These are phyloP conservation scores for Acanthosepion pharaonis DNA, from an alignment of 2,888 invertebrate species.

Conservation along the genomic window DNA sequence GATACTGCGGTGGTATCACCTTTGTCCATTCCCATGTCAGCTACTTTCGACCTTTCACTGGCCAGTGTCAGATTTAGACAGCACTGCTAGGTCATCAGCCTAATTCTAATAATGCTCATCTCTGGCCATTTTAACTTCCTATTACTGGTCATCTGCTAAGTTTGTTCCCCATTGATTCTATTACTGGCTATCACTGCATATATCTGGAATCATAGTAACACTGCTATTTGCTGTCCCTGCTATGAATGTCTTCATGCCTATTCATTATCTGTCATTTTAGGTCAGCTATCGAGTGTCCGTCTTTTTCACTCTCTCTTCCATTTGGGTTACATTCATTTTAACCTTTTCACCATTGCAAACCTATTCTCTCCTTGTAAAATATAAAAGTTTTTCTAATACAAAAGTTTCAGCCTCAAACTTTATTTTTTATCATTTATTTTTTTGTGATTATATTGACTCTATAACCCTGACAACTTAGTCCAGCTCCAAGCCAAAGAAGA, in stretches of 20 bases:
- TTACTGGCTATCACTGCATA: not conserved
- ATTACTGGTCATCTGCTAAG: not conserved
- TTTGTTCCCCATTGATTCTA: not conserved
- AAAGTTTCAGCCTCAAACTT: too few relatives aligned
- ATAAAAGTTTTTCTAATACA: too few relatives aligned
- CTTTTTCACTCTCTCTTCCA: not conserved
- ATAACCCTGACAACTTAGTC: too few relatives aligned
- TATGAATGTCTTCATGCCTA: not conserved
- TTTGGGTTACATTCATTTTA: too few relatives aligned
- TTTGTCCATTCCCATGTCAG: slow-evolving; percentile 17
- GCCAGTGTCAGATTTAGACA: slow-evolving; percentile 9
- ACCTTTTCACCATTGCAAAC: too few relatives aligned
- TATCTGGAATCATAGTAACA: not conserved
- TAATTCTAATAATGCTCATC: slow-evolving; percentile 23
- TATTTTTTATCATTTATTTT: too few relatives aligned
- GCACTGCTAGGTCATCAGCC: slow-evolving; percentile 12
- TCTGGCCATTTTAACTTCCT: slow-evolving; percentile 22
- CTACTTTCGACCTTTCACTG: slow-evolving; percentile 7
- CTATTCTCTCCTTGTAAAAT: too few relatives aligned
- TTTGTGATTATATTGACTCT: too few relatives aligned
- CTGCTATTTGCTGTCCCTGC: not conserved
- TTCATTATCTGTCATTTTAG: not conserved
- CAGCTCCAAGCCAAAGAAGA: too few relatives aligned
- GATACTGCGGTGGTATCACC: not conserved
- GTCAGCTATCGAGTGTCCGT: not conserved